A percentile compares a stretch with the other conserved stretches of the same genome.
Conservation (phyloP, 64 coral and sea anemone species). For the Actinia equina region DNA sequence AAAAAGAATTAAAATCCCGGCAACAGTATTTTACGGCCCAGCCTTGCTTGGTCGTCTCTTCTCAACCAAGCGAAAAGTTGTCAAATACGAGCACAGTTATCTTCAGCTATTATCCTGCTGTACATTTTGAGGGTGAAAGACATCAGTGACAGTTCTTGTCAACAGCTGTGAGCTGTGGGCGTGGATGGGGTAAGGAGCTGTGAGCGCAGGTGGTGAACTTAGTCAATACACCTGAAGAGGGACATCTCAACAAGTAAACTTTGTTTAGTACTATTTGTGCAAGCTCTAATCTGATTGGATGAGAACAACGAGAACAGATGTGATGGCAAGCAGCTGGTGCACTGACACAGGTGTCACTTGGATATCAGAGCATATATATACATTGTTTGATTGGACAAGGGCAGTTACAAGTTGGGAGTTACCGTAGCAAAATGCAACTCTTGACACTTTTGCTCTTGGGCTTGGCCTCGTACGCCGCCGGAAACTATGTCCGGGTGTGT, state of each 20-base stretch:
- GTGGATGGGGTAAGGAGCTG: background rate
- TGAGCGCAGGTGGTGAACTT: background rate
- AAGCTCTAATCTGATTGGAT: background rate
- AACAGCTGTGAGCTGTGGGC: background rate
- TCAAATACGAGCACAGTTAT: background rate
- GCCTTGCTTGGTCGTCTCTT: too few relatives aligned
- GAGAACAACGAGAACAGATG: background rate
- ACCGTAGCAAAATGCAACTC: slow-evolving; percentile 7
- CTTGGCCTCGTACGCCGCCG: slow-evolving; percentile 30
- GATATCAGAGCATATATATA: background rate
- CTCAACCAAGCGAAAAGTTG: too few relatives aligned
- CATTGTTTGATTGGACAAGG: background rate
- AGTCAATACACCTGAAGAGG: background rate
- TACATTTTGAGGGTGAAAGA: background rate
- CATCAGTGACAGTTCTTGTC: background rate
- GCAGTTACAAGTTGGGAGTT: background rate
- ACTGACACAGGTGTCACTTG: background rate
- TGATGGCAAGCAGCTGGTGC: background rate
- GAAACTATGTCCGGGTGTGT: slow-evolving; percentile 56
- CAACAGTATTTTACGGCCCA: too few relatives aligned
- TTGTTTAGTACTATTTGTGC: background rate
- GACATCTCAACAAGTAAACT: background rate
- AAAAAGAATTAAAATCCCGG: too few relatives aligned
- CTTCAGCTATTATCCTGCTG: background rate
- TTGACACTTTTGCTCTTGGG: slow-evolving; percentile 29